These are phyloP conservation scores for Caerostris darwini DNA, from an alignment of 1,140 invertebrate genomes.

Conservation along the genomic window DNA sequence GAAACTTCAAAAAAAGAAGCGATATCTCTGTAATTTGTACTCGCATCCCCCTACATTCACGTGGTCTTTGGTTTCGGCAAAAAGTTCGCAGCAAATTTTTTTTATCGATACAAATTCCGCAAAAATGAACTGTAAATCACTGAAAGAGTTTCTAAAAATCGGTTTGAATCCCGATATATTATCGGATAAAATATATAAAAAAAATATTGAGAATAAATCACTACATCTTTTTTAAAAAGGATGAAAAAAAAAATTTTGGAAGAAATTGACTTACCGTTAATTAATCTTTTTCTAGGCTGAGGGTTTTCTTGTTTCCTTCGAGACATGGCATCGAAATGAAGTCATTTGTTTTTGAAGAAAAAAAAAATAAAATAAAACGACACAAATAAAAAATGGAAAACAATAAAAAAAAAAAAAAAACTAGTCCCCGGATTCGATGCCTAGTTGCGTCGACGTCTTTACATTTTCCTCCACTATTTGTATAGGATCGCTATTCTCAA, in stretches of 20 bases:
- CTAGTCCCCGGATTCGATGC: slow-evolving; percentile 51
- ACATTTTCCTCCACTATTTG: slow-evolving; percentile 68
- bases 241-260: not conserved
- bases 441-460: slow-evolving; percentile 57
- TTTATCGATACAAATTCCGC: not conserved
- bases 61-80: slow-evolving; percentile 26
- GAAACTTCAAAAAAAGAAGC: not conserved
- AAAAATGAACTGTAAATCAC: not conserved
- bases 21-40: slow-evolving; percentile 14
- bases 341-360: slow-evolving; percentile 66
- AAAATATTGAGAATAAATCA: not conserved
- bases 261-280: slow-evolving; percentile 79
- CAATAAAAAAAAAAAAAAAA: slow-evolving; percentile 70
- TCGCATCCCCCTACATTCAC: slow-evolving; percentile 12
- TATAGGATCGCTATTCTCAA: slow-evolving; percentile 43
- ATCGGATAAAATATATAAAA: not conserved
- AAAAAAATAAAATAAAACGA: slow-evolving; percentile 58
- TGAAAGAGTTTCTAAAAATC: not conserved
- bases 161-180: not conserved
- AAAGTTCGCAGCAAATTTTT: slow-evolving; percentile 35
- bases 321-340: slow-evolving; percentile 78
- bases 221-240: not conserved
- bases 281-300: slow-evolving; percentile 80
- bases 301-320: slow-evolving; percentile 80
- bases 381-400: slow-evolving; percentile 49